Percentiles rank a stretch among this genome's conserved stretches.
phyloP scores from a whole-genome alignment of 2,888 invertebrate genomes.

The Fissipunctia ypsillon region DNA sequence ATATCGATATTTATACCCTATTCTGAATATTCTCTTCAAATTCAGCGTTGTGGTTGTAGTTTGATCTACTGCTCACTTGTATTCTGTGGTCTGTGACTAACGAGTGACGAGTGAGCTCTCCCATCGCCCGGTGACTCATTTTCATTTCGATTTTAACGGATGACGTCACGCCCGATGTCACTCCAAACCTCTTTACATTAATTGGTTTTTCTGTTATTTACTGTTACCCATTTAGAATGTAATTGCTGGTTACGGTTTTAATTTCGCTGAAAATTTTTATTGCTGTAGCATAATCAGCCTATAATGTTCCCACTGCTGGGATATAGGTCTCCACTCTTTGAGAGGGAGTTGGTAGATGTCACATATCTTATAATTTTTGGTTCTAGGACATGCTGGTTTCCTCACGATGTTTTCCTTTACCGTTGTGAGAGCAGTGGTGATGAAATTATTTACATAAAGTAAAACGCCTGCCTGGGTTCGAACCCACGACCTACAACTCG shows the following conservation, averaged over 20 bases:
- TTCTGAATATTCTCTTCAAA: neutral
- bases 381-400: too few relatives aligned
- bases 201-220: conserved; percentile 57
- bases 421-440: too few relatives aligned
- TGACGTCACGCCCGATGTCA: conserved; percentile 63
- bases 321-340: too few relatives aligned
- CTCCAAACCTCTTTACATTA: conserved; percentile 62
- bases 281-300: too few relatives aligned
- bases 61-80: conserved; percentile 27
- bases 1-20: too few relatives aligned
- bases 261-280: neutral
- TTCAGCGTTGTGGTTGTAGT: neutral
- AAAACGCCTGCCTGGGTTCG: too few relatives aligned
- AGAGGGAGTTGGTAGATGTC: too few relatives aligned
- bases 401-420: too few relatives aligned
- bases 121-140: conserved; percentile 66
- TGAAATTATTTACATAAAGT: too few relatives aligned
- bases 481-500: too few relatives aligned
- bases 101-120: conserved; percentile 63
- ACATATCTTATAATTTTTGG: too few relatives aligned
- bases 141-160: conserved; percentile 70
- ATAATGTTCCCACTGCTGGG: too few relatives aligned
- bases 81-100: conserved; percentile 62
- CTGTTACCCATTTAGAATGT: conserved; percentile 30
- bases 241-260: conserved; percentile 26